Evolutionary conservation across 2,888 invertebrate species (phyloP).

Genomic region (Pyrgus malvae): DNA sequence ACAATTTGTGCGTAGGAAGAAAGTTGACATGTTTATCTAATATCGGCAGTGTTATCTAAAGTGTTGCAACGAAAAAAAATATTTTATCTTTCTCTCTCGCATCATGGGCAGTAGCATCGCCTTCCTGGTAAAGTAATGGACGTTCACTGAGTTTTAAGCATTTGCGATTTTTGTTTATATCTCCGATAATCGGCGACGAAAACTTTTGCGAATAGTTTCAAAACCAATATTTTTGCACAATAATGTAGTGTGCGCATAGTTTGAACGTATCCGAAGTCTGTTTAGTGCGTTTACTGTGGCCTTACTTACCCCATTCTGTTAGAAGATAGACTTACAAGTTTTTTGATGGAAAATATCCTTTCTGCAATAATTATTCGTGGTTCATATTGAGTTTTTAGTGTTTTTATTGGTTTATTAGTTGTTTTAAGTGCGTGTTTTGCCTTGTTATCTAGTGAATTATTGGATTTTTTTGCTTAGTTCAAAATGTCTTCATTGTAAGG

Average conservation of each 20-base stretch:
- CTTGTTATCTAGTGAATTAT: slow-evolving; percentile 37
- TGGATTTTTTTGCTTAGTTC: slow-evolving; percentile 39
- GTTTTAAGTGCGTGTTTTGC: slow-evolving; percentile 53
- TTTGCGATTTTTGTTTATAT: slow-evolving; percentile 78
- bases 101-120: slow-evolving; percentile 75
- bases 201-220: slow-evolving; percentile 77
- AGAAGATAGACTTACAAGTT: slow-evolving; percentile 23
- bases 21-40: slow-evolving; percentile 31
- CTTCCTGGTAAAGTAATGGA: slow-evolving; percentile 73
- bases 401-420: slow-evolving; percentile 46
- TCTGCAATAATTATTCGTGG: slow-evolving; percentile 12
- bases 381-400: slow-evolving; percentile 49
- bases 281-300: slow-evolving; percentile 53
- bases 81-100: slow-evolving; percentile 66
- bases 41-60: slow-evolving; percentile 39
- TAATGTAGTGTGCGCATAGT: slow-evolving; percentile 69
- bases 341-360: slow-evolving; percentile 17
- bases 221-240: slow-evolving; percentile 58
- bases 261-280: slow-evolving; percentile 56
- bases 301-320: slow-evolving; percentile 51
- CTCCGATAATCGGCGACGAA: slow-evolving; percentile 71
- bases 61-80: slow-evolving; percentile 72
- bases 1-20: too few relatives aligned
- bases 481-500: slow-evolving; percentile 52
- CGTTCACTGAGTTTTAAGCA: slow-evolving; percentile 66